phyloP scores from a whole-genome alignment of 2,113 vertebrate species.

The Atractosteus spatula region DNA sequence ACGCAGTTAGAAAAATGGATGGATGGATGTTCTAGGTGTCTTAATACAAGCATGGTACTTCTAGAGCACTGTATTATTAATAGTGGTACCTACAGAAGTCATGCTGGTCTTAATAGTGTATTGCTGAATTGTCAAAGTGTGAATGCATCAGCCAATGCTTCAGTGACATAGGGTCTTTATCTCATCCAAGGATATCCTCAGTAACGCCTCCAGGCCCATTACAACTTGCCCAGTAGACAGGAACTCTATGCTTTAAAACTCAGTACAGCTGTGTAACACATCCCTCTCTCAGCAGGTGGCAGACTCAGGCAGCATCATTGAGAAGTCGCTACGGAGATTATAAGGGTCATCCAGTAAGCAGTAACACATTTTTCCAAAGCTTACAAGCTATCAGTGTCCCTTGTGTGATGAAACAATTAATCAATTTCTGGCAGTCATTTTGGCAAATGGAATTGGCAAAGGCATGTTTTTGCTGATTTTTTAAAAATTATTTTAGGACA shows the following conservation, averaged over 20 bases:
- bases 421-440: background rate
- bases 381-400: background rate
- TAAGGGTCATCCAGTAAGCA: background rate
- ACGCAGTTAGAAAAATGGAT: no score
- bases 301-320: background rate
- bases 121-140: no score
- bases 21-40: no score
- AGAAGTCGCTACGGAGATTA: background rate
- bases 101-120: no score
- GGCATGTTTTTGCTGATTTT: background rate
- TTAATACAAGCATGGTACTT: no score
- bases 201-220: no score
- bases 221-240: background rate
- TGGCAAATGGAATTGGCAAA: slow-evolving; percentile 3
- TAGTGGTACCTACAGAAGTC: no score
- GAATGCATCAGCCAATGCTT: no score
- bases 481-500: no score
- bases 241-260: background rate
- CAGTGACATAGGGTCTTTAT: no score
- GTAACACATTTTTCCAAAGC: background rate
- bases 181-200: no score
- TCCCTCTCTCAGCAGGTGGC: background rate
- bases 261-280: background rate
- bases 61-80: no score
- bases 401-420: background rate